Percentiles rank a stretch among this genome's conserved stretches.
phyloP scores from a whole-genome alignment of 1,140 invertebrate species.

The Brachystomella parvula region DNA sequence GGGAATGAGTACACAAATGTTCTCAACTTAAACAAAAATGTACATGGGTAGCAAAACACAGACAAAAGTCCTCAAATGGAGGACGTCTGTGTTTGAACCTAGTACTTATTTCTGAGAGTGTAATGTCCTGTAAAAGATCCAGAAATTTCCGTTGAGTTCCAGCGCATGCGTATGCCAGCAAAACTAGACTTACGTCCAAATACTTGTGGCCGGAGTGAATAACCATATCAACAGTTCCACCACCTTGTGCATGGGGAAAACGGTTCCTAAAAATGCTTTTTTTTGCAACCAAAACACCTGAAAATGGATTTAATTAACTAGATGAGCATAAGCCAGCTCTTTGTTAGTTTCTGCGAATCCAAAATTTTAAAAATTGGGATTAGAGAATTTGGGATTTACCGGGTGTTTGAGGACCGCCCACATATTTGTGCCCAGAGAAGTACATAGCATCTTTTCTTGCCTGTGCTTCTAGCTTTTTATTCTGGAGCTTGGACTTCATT shows the following conservation, averaged over 20 bases:
- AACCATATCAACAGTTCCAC: constrained; percentile 56
- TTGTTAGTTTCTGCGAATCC: neutral
- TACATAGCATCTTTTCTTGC: constrained; percentile 82
- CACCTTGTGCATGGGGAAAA: constrained; percentile 47
- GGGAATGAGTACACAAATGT: too few species aligned
- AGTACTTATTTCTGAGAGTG: too few species aligned
- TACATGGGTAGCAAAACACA: too few species aligned
- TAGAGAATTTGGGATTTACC: neutral
- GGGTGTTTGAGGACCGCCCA: constrained; percentile 80
- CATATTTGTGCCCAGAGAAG: constrained; percentile 83
- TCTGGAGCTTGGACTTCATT: constrained; percentile 71
- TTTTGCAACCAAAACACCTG: constrained; percentile 58
- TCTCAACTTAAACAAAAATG: too few species aligned
- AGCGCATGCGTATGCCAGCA: too few species aligned
- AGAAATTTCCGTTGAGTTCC: too few species aligned
- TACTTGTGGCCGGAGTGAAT: too few species aligned
- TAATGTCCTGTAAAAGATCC: too few species aligned
- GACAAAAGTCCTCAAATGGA: too few species aligned
- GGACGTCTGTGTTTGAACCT: too few species aligned
- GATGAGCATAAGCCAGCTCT: neutral
- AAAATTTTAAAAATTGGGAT: neutral
- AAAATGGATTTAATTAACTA: too few species aligned
- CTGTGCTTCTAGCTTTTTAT: constrained; percentile 51
- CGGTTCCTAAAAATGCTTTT: constrained; percentile 53
- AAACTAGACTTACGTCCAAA: too few species aligned